These are phyloP conservation scores for Ancistrus triradiatus DNA, from an alignment of 2,113 vertebrate species.

Conservation along the genomic window DNA sequence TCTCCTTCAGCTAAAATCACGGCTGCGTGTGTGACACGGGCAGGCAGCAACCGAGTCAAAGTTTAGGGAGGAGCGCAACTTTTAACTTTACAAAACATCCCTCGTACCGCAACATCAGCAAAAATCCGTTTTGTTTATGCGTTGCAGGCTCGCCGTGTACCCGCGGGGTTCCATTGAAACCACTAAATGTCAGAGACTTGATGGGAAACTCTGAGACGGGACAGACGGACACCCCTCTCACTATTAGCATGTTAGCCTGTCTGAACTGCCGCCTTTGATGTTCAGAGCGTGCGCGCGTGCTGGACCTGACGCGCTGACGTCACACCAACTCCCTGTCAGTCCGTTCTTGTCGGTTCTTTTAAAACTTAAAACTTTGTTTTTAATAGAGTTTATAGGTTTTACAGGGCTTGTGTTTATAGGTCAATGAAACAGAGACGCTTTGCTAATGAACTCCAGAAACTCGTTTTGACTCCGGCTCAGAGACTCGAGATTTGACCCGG, in stretches of 20 bases:
- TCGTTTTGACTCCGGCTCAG: no score
- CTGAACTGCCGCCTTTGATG: constrained; percentile 40
- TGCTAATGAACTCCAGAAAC: no score
- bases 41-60: constrained; percentile 39
- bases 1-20: constrained; percentile 31
- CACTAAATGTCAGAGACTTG: not conserved
- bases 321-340: not conserved
- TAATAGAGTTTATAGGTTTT: no score
- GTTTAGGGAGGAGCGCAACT: constrained; percentile 47
- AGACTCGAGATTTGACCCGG: no score
- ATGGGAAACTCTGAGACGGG: not conserved
- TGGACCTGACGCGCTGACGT: constrained; percentile 12
- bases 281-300: constrained; percentile 37
- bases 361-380: no score
- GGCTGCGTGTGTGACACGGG: constrained; percentile 16
- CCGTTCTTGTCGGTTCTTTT: no score
- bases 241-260: constrained; percentile 41
- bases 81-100: constrained; percentile 22
- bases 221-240: constrained; percentile 28
- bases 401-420: no score
- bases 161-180: no score
- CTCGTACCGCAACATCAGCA: not conserved
- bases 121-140: not conserved
- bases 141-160: not conserved
- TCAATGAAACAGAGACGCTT: no score